These are phyloP conservation scores for Rotaria magnacalcarata DNA, from an alignment of 2,888 invertebrate genomes.

Conservation along the genomic window DNA sequence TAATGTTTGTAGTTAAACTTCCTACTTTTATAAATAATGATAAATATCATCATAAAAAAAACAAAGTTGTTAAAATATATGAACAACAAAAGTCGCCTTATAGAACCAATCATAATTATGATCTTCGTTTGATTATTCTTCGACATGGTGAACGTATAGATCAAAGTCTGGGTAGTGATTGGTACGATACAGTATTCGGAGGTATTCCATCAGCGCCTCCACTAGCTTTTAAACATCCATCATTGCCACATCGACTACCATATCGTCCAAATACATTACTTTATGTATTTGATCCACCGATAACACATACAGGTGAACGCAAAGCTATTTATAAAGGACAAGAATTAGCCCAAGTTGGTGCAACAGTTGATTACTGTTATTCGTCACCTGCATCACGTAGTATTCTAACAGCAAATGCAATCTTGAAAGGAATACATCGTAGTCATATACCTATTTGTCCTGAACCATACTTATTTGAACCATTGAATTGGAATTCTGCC, in stretches of 20 bases:
- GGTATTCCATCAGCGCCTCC: background rate
- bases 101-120: background rate
- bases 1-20: background rate
- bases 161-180: background rate
- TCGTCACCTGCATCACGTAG: slow-evolving; percentile 83
- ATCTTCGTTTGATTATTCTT: background rate
- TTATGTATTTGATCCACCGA: slow-evolving; percentile 48
- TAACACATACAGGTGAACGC: slow-evolving; percentile 79
- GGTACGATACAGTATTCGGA: slow-evolving; percentile 1
- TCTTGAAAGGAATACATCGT: slow-evolving; percentile 60
- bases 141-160: slow-evolving; percentile 30
- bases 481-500: slow-evolving; percentile 76
- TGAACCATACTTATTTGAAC: slow-evolving; percentile 88
- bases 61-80: background rate
- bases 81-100: background rate
- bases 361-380: slow-evolving; percentile 73
- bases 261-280: background rate
- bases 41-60: background rate
- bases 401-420: slow-evolving; percentile 71
- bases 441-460: slow-evolving; percentile 59
- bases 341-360: slow-evolving; percentile 70
- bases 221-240: background rate
- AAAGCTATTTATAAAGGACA: slow-evolving; percentile 70
- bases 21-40: background rate
- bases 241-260: background rate